Percentiles rank a stretch among this genome's conserved stretches.
Evolutionary conservation across 2,797 vertebrate species (phyloP).

Genomic region (Danio albolineatus): DNA sequence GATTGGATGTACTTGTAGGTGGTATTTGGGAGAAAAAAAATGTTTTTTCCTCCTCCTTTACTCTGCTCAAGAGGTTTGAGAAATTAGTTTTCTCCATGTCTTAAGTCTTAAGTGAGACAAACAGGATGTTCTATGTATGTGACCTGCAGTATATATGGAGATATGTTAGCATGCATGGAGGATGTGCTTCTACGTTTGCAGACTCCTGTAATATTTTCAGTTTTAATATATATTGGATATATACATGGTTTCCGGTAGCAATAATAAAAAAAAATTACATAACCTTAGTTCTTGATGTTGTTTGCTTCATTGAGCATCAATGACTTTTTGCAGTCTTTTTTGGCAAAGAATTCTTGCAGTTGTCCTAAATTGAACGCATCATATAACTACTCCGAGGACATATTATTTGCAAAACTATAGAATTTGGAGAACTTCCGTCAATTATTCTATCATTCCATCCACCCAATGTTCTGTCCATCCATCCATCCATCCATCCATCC

Average conservation of each 20-base stretch:
- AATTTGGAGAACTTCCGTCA: background rate
- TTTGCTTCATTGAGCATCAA: background rate
- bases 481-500: too few species aligned
- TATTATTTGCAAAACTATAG: background rate
- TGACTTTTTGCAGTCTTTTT: background rate
- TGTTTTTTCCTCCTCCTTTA: constrained; percentile 35
- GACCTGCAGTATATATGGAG: constrained; percentile 2
- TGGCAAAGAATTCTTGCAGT: background rate
- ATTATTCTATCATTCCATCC: too few species aligned
- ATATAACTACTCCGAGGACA: too few species aligned
- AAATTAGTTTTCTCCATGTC: constrained; percentile 60
- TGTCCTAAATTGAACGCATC: background rate
- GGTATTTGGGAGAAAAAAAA: constrained; percentile 63
- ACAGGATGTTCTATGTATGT: constrained; percentile 4
- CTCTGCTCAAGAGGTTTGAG: constrained; percentile 58
- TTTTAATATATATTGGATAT: background rate
- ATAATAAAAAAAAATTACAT: too few species aligned
- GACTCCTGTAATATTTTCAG: background rate
- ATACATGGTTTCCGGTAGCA: background rate
- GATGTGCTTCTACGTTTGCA: background rate
- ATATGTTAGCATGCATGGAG: background rate
- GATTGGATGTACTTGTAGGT: constrained; percentile 72
- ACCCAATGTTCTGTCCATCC: too few species aligned
- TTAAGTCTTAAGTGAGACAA: constrained; percentile 24
- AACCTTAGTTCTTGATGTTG: background rate